phyloP scores from a whole-genome alignment of 1,140 invertebrate genomes.

The Coptotermes formosanus region DNA sequence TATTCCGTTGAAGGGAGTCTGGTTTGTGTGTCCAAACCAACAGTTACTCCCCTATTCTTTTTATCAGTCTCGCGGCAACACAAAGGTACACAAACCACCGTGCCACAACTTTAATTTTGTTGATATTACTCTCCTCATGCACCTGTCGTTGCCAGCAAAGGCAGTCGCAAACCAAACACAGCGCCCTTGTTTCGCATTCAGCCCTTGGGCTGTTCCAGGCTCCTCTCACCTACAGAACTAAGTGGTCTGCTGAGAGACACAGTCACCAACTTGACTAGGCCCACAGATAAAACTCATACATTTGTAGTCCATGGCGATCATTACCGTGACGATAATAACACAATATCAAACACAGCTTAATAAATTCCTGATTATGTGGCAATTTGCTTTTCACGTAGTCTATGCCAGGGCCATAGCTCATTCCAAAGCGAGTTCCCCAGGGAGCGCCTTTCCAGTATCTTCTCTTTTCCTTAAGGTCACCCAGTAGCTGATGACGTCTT shows the following conservation, averaged over 20 bases:
- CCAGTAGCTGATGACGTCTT: too few relatives aligned
- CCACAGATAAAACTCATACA: too few relatives aligned
- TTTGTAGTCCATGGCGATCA: too few relatives aligned
- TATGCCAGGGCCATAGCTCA: too few relatives aligned
- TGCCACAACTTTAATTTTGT: slow-evolving; percentile 14
- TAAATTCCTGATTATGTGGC: too few relatives aligned
- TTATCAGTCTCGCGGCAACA: background rate
- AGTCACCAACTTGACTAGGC: too few relatives aligned
- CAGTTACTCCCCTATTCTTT: background rate
- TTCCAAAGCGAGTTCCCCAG: too few relatives aligned
- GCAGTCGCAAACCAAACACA: background rate
- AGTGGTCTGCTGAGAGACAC: background rate
- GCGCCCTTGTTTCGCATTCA: background rate
- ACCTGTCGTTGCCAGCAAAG: background rate
- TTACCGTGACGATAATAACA: too few relatives aligned
- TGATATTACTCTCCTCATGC: background rate
- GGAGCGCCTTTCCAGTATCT: too few relatives aligned
- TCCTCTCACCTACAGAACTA: background rate
- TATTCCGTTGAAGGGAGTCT: background rate
- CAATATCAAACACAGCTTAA: too few relatives aligned
- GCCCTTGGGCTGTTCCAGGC: background rate
- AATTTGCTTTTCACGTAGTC: too few relatives aligned
- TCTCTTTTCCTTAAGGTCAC: too few relatives aligned
- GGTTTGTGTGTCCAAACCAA: background rate
- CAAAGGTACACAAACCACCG: background rate